Percentiles rank a stretch among this genome's conserved stretches.
These are phyloP conservation scores for Pampus argenteus DNA, from an alignment of 2,797 vertebrate genomes.

Conservation along the genomic window DNA sequence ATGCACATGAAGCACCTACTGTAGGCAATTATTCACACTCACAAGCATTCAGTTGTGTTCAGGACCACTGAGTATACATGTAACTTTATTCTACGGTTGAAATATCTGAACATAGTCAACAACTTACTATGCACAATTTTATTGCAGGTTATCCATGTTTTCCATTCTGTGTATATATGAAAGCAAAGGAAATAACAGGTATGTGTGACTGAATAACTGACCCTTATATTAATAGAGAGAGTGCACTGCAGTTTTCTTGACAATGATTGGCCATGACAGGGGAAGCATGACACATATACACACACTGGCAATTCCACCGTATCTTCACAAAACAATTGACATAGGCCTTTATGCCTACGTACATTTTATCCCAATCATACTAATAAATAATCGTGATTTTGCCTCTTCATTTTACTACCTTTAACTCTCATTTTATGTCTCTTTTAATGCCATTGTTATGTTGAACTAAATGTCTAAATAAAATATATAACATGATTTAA, in stretches of 20 bases:
- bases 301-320: conserved; percentile 8
- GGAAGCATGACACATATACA: conserved; percentile 40
- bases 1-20: conserved; percentile 14
- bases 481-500: too few species aligned
- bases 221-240: conserved; percentile 61
- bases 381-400: too few species aligned
- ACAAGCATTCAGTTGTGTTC: conserved; percentile 41
- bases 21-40: conserved; percentile 18
- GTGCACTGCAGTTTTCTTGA: conserved; percentile 56
- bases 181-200: conserved; percentile 59
- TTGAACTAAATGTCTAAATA: too few species aligned
- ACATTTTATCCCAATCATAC: not conserved
- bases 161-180: conserved; percentile 45
- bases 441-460: not conserved
- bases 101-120: conserved; percentile 37
- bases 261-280: conserved; percentile 73
- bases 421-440: not conserved
- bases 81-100: conserved; percentile 38
- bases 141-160: conserved; percentile 42
- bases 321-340: conserved; percentile 6
- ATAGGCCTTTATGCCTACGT: conserved; percentile 15
- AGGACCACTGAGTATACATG: conserved; percentile 32
- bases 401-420: not conserved
- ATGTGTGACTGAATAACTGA: conserved; percentile 66
- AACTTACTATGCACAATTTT: conserved; percentile 40